These are phyloP conservation scores for Alexandromys fortis DNA, from an alignment of 2,113 vertebrate species.

Conservation along the genomic window DNA sequence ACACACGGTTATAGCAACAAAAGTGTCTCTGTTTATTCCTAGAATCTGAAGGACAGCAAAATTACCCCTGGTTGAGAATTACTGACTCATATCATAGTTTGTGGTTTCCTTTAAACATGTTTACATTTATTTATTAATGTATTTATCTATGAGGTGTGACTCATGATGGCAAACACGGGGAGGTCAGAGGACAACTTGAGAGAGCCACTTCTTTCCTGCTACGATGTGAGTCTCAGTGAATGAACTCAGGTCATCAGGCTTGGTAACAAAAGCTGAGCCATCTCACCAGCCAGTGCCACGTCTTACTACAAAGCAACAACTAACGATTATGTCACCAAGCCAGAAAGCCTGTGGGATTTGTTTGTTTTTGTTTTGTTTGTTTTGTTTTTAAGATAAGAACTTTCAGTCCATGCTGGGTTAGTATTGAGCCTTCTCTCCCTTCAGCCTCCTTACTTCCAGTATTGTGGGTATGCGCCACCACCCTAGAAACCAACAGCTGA, in stretches of 20 bases:
- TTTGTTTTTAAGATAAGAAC: background rate
- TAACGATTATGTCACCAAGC: background rate
- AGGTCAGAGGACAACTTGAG: background rate
- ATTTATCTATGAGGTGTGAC: background rate
- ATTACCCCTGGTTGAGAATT: background rate
- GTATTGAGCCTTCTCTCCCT: background rate
- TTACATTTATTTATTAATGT: background rate
- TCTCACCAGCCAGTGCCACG: background rate
- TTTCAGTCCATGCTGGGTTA: background rate
- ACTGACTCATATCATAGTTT: background rate
- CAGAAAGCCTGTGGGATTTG: background rate
- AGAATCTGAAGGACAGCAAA: background rate
- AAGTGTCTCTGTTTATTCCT: background rate
- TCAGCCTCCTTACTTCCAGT: too few species aligned
- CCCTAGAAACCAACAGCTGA: background rate
- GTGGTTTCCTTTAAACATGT: background rate
- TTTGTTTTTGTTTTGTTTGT: background rate
- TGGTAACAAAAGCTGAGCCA: background rate
- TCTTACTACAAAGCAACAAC: background rate
- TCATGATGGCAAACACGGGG: background rate
- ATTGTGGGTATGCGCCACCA: background rate
- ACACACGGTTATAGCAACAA: background rate
- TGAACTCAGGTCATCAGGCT: background rate
- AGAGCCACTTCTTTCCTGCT: background rate
- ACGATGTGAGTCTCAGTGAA: background rate